Evolutionary conservation across 2,113 vertebrate genomes (phyloP), one percentile per base, ranked within the genome.

Genomic region (Lipophrys pholis): DNA sequence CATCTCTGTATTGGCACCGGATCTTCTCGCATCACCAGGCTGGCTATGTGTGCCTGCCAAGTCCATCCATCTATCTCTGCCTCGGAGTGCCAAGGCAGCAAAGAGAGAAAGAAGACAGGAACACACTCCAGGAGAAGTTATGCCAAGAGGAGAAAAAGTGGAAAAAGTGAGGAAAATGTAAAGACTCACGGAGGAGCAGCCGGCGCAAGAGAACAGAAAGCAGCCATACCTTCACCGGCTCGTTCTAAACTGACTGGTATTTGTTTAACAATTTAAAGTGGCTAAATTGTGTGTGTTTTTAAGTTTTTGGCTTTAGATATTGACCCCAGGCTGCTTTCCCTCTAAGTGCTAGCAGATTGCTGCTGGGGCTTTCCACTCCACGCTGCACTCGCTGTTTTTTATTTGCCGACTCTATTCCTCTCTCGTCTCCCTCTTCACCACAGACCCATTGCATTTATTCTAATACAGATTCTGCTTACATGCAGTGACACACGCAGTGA

Each of bases 1-100:
- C 81, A 70, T 88, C 85, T 74, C 85, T 82, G 77, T 45, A 61
- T 87, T 92, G 91, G 91, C 91, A 91, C 66, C 56, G 43, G 65
- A 73, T 83, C 80, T 86, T 81, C 78, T 88, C 89, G 86, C 84
- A 80, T 89, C 85, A 90, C 88, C 88, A 92, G 88, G 80, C 84
- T 85, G 86, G 78, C 73, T 87, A 75, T 76, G 72, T 77, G 62
- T 1, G 83, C 54, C 81, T 91, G 91, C 89, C 91, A 92, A 86
- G 85, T 89, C 88, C 76, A 80, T 87, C 89, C 79, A 87, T 90
- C 88, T 67, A 84, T 82, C 81, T 43, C 69, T 86, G 83, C 81
- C 74, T 83, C 50, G 0, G 62, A 30, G 67, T 87, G 87, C 91
- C 91, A 90, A 89, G 78, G 57, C 69, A 73, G 81, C 81, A 80